Evolutionary conservation across 2,113 vertebrate species (phyloP).

Genomic region (Daubentonia madagascariensis): DNA sequence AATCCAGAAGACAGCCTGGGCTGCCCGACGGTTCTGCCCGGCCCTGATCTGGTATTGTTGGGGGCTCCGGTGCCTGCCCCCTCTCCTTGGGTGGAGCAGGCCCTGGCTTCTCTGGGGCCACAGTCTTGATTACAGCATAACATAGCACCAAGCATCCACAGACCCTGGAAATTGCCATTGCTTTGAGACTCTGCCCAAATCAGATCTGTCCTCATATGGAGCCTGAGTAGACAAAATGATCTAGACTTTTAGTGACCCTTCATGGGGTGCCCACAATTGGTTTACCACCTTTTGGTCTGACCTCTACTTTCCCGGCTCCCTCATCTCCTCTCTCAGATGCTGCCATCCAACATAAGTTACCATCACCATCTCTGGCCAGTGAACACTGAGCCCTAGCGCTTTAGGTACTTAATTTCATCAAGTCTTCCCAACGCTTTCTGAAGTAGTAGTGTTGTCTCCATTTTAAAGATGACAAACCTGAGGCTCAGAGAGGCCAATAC

Average conservation of each 20-base stretch:
- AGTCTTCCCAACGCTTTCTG: not conserved
- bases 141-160: not conserved
- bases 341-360: not conserved
- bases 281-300: not conserved
- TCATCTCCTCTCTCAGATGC: not conserved
- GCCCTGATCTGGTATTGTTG: rapidly evolving
- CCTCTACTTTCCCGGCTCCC: not conserved
- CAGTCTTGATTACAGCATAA: not conserved
- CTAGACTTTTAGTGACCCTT: not conserved
- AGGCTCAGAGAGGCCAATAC: not conserved
- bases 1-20: not conserved
- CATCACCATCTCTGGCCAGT: rapidly evolving
- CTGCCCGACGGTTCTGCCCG: not conserved
- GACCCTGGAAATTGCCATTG: not conserved
- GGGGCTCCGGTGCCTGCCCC: not conserved
- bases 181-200: not conserved
- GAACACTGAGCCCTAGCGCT: not conserved
- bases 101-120: not conserved
- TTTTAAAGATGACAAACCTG: not conserved
- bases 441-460: not conserved
- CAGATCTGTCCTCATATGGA: not conserved
- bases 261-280: not conserved
- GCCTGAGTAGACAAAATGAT: not conserved
- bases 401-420: not conserved
- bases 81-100: not conserved